These are phyloP conservation scores for Drosophila atripex DNA, from an alignment of 2,888 invertebrate species.

Conservation along the genomic window DNA sequence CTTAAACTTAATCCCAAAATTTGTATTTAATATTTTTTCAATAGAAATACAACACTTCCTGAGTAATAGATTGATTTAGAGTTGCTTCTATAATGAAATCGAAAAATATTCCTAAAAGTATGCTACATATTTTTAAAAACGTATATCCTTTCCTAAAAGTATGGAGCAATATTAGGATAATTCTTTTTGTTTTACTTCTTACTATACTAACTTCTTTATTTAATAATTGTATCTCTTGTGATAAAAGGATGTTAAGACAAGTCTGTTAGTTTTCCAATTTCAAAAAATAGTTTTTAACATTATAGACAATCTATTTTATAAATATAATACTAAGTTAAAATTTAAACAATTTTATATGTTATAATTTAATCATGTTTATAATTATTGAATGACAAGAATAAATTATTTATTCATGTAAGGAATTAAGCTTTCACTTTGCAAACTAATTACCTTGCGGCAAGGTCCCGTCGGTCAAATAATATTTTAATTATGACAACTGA, in stretches of 20 bases:
- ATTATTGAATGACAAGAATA: not conserved
- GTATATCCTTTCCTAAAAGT: not conserved
- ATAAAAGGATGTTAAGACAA: no score
- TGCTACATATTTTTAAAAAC: not conserved
- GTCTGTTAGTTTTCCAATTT: no score
- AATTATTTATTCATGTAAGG: not conserved
- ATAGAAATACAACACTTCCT: not conserved
- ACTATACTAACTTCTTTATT: no score
- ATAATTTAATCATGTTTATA: no score
- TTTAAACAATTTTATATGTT: no score
- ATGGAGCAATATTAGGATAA: not conserved
- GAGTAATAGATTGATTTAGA: not conserved
- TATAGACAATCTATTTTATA: no score
- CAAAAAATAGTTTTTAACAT: no score
- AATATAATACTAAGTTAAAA: no score
- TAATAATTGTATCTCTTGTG: no score
- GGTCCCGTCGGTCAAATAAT: constrained; percentile 41
- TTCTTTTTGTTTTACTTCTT: no score
- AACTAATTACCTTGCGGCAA: constrained; percentile 42
- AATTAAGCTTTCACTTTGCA: constrained; percentile 39
- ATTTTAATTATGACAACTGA: constrained; percentile 71
- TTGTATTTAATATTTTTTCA: not conserved
- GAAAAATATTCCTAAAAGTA: constrained; percentile 17
- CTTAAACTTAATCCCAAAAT: not conserved
- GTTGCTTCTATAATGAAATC: not conserved